A percentile compares a stretch with the other conserved stretches of the same genome.
Conservation (phyloP, 2,797 vertebrate species). For the Megaceryle alcyon region DNA sequence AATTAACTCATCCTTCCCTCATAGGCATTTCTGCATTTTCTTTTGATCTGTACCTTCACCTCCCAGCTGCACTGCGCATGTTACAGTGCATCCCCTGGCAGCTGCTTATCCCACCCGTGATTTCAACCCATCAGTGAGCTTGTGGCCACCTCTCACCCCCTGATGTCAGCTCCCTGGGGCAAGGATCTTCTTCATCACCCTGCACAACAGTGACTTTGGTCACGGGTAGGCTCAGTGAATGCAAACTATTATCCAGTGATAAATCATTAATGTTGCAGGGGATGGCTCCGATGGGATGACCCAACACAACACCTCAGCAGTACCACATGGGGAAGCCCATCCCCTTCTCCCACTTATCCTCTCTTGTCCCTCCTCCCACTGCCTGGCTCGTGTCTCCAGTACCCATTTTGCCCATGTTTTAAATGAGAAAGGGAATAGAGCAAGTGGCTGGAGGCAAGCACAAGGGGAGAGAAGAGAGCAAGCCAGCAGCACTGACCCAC, state of each 20-base stretch:
- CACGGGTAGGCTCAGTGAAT: not conserved
- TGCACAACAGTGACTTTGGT: not conserved
- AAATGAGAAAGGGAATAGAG: not conserved
- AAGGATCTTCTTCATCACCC: not conserved
- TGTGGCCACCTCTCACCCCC: not conserved
- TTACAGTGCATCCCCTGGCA: not conserved
- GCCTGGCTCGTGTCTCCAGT: not conserved
- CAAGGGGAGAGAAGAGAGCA: not conserved
- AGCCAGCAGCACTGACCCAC: not conserved
- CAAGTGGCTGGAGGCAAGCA: not conserved
- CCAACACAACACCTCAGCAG: not conserved
- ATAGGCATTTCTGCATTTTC: not conserved
- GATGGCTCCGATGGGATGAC: not conserved
- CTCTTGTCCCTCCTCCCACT: not conserved
- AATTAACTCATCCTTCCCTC: not conserved
- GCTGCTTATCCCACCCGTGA: not conserved
- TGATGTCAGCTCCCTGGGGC: not conserved
- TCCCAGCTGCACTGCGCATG: not conserved
- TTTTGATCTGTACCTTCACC: not conserved
- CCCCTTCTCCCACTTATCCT: not conserved
- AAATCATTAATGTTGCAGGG: not conserved
- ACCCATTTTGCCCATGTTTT: rapidly evolving
- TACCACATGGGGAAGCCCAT: not conserved
- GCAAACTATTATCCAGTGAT: not conserved
- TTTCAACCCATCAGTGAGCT: rapidly evolving